Percentiles rank a stretch among this genome's conserved stretches.
These are phyloP conservation scores for Parus major DNA, from an alignment of 2,113 vertebrate species.

Conservation along the genomic window DNA sequence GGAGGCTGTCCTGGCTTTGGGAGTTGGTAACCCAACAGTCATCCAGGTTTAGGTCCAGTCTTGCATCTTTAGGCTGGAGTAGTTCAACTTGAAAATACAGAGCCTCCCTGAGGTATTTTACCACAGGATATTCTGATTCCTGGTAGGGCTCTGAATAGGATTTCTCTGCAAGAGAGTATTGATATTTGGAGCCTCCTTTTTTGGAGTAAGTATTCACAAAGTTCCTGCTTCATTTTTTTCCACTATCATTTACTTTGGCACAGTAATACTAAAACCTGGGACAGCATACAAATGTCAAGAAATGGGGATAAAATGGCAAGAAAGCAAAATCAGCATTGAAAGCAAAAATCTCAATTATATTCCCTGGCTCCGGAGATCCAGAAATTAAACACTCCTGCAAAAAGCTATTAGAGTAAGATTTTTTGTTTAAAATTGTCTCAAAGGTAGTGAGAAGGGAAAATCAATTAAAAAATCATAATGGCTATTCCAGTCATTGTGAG, in stretches of 20 bases:
- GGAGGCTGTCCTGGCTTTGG: conserved; percentile 17
- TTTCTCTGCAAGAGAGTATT: conserved; percentile 6
- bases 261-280: background rate
- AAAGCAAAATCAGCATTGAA: background rate
- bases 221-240: background rate
- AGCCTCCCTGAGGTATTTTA: conserved; percentile 63
- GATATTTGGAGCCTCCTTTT: background rate
- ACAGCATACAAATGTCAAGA: background rate
- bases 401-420: background rate
- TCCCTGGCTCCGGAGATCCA: background rate
- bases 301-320: background rate
- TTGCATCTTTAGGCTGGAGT: conserved; percentile 48
- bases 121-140: conserved; percentile 61
- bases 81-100: conserved; percentile 72
- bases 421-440: background rate
- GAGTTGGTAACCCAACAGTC: conserved; percentile 65
- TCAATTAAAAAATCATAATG: background rate
- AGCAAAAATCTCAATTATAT: background rate
- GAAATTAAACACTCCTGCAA: background rate
- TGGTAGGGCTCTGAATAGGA: conserved; percentile 47
- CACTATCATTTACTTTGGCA: background rate
- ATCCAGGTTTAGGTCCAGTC: conserved; percentile 63
- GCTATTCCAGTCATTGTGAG: background rate
- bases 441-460: background rate
- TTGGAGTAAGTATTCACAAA: background rate